A percentile compares a stretch with the other conserved stretches of the same genome.
phyloP scores from a whole-genome alignment of 2,113 vertebrate genomes.

The Atractosteus spatula region DNA sequence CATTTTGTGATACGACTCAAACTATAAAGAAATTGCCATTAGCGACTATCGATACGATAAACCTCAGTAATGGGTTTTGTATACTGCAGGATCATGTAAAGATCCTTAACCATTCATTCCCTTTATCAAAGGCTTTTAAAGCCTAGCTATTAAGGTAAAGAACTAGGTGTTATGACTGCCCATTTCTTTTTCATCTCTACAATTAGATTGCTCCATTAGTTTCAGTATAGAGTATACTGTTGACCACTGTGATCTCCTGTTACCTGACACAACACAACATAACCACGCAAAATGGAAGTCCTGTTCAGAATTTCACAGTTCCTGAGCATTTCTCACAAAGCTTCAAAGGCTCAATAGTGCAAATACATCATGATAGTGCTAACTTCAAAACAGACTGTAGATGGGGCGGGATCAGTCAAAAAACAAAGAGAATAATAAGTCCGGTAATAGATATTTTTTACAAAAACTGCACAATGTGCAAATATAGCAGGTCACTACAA shows the following conservation, averaged over 20 bases:
- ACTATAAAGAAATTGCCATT: slow-evolving; percentile 1
- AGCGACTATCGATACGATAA: background rate
- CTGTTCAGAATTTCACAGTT: background rate
- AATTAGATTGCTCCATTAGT: slow-evolving; percentile 20
- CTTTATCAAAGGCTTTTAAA: slow-evolving; percentile 28
- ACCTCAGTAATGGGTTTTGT: slow-evolving; percentile 11
- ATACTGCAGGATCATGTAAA: slow-evolving; percentile 15
- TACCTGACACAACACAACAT: background rate
- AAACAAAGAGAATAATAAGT: background rate
- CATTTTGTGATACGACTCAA: too few species aligned
- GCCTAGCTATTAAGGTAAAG: slow-evolving; percentile 29
- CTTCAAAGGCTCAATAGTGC: background rate
- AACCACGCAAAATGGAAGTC: slow-evolving; percentile 5
- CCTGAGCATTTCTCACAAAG: background rate
- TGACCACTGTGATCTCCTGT: slow-evolving; percentile 12
- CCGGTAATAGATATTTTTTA: too few species aligned
- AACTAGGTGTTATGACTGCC: slow-evolving; percentile 23
- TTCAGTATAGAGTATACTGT: slow-evolving; percentile 2
- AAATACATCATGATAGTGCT: background rate
- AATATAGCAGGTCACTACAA: background rate
- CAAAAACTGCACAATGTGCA: background rate
- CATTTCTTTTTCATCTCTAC: slow-evolving; percentile 9
- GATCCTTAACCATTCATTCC: slow-evolving; percentile 2
- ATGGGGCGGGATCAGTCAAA: background rate
- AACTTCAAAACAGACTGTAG: background rate